Evolutionary conservation across 2,797 vertebrate species (phyloP).

Genomic region (Hozukius guyotensis): DNA sequence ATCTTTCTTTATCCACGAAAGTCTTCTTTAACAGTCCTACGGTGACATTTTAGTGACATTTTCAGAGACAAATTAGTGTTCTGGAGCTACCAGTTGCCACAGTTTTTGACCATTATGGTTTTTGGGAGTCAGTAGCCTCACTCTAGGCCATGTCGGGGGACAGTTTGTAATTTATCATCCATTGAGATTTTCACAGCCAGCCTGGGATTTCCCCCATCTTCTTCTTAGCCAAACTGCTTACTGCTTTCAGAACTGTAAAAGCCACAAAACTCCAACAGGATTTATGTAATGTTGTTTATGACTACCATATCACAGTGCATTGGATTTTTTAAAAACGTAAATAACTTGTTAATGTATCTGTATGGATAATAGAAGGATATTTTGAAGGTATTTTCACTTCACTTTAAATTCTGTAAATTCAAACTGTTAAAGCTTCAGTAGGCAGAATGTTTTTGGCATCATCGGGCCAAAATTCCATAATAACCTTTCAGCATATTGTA

Average conservation of each 20-base stretch:
- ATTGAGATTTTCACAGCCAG: constrained; percentile 11
- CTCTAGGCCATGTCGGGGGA: not conserved
- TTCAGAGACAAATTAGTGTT: not conserved
- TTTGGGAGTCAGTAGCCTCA: not conserved
- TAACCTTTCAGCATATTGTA: too few relatives aligned
- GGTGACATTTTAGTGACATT: not conserved
- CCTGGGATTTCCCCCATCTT: constrained; percentile 3
- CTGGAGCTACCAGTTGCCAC: not conserved
- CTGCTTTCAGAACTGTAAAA: not conserved
- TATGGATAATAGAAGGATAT: not conserved
- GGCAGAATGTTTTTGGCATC: too few relatives aligned
- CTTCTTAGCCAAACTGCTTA: not conserved
- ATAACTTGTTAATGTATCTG: not conserved
- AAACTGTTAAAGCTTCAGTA: not conserved
- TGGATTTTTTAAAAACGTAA: not conserved
- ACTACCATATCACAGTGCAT: not conserved
- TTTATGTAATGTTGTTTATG: not conserved
- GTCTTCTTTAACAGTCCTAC: not conserved
- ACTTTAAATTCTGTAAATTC: not conserved
- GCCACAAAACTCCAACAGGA: not conserved
- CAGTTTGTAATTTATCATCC: not conserved
- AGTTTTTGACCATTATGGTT: not conserved
- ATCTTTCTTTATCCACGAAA: not conserved
- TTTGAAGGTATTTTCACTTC: not conserved
- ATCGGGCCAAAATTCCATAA: too few relatives aligned